Evolutionary conservation across 2,888 invertebrate genomes (phyloP), one percentile per base, ranked within the genome.

Genomic region (Acronicta alni): DNA sequence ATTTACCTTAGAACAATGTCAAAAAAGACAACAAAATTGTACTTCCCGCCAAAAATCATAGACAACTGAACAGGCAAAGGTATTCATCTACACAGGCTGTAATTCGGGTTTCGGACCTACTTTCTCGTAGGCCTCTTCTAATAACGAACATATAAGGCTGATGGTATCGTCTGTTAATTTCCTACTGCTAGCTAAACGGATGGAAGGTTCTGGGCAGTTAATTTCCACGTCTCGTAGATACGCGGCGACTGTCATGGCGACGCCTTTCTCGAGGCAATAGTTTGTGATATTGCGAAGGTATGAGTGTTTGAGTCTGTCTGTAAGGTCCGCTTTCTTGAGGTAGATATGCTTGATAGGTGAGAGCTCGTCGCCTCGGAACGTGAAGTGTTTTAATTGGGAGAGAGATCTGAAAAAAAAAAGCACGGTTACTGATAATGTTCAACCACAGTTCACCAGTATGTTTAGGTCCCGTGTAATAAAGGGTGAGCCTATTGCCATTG

Each of bases 331-430:
- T 10, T 94, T 89, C 6, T 93, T 94, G 38, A 98, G 88, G 77
- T 96, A 96, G 1, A 98, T 84, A 85, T 97, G 97, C 72, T 97
- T 97, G 0, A 97, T 88, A 0, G 98, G 98, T 0, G 97, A 97
- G 0, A 96, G 74, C 6, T 91, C 91, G 72, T 96, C 93, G 3
- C 97, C 97, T 6, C 92, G 83, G 68, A 96, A 86, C n/a, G 80
- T 87, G 77, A 92, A 94, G 75, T 94, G 82, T 46, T 92, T 89
- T 9, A 96, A 88, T 3, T 85, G 80, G 0, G 84, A 69, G 20
- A 96, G 85, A 5, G 92, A 90, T 17, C 92, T 95, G 90, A 7
- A 87, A 69, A 44, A 5, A 62, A 69, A 41, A 17, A 8, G 17
- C 35, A 35, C 7, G 35, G 2, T 35, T 35, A 35, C 1, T 35